Evolutionary conservation across 2,888 invertebrate genomes (phyloP).

Genomic region (Leucozona laternaria): DNA sequence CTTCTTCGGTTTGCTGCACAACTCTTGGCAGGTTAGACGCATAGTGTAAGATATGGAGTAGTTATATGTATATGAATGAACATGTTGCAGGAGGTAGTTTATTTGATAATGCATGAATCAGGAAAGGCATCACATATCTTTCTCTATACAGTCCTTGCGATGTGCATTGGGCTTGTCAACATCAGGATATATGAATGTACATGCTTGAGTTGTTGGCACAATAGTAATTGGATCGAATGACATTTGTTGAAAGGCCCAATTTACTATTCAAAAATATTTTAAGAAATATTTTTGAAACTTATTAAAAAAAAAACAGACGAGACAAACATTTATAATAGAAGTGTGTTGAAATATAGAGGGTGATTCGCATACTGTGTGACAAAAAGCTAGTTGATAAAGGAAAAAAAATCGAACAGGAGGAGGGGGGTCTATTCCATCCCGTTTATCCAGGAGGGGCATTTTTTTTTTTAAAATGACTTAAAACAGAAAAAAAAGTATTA

Average conservation of each 20-base stretch:
- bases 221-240: conserved; percentile 73
- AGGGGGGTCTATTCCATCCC: too few species aligned
- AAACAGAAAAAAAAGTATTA: too few species aligned
- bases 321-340: too few species aligned
- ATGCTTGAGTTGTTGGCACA: conserved; percentile 64
- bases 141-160: conserved; percentile 13
- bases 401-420: too few species aligned
- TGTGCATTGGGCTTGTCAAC: conserved; percentile 63
- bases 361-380: too few species aligned
- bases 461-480: too few species aligned
- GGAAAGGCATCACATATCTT: conserved; percentile 15
- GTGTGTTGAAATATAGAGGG: too few species aligned
- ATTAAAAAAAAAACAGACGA: background rate
- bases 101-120: conserved; percentile 59
- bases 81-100: conserved; percentile 17
- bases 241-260: conserved; percentile 68
- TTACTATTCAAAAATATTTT: conserved; percentile 42
- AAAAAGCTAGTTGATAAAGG: too few species aligned
- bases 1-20: conserved; percentile 53
- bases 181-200: conserved; percentile 64
- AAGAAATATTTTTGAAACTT: conserved; percentile 23
- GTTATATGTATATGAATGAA: background rate
- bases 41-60: conserved; percentile 11
- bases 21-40: conserved; percentile 37
- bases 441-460: too few species aligned